Base-by-base conservation (phyloP, 2,113 vertebrate genomes). In the Eurystomus gularis region DNA sequence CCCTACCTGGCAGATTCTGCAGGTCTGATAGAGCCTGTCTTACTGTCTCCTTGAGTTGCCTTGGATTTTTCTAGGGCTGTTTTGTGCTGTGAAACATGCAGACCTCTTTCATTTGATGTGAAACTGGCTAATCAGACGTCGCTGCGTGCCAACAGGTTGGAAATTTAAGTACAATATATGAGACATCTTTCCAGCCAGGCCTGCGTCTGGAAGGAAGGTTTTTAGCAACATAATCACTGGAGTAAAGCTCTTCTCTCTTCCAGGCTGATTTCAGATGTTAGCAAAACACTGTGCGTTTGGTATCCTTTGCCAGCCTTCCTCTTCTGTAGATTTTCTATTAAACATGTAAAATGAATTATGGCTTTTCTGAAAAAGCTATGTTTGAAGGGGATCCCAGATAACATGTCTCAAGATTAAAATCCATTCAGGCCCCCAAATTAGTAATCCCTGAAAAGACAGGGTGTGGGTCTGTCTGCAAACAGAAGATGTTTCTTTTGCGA, bases 381-480 rank as follows among this genome's bases (percentile, higher is more conserved):
- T 95, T 90, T 96, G 96, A 93, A 92, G 82, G 80, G 0, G 0
- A 75, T 95, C 57, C 88, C 80, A 85, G 62, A 49, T 68, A 42
- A 35, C 40, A 24, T 14, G 35, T 70, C 86, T 75, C 35, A 60
- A 91, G 65, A 60, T 84, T 55, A 75, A 81, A 84, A 46, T 72
- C 72, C n/a, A 3, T 26, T 71, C 55, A 49, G 83, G 21, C 39
- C 35, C 80, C 31, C 24, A 17, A 81, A 88, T 35, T 51, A 62
- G 61, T 76, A 90, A 72, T 96, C 51, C 81, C 83, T 89, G 48
- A 57, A 79, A 88, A 94, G 86, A 70, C 58, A 82, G 90, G 79
- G 79, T 91, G 72, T 84, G 88, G 81, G 44, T 72, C 80, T 96
- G 86, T 48, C 91, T 93, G 76, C 77, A 93, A 90, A 81, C 64